Evolutionary conservation across 2,797 vertebrate genomes (phyloP).

Genomic region (Tragelaphus eurycerus): DNA sequence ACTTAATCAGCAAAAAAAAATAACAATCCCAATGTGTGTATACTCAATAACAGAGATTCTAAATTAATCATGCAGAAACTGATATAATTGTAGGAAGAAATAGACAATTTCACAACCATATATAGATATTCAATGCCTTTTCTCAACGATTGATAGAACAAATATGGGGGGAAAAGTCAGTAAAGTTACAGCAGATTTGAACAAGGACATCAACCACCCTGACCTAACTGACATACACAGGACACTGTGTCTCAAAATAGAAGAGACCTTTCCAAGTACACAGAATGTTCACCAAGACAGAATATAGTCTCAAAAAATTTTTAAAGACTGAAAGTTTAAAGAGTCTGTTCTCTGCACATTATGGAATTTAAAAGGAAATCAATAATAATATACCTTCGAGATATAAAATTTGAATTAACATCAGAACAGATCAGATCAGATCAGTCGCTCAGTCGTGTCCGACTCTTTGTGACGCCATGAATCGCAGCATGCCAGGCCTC

Average conservation of each 20-base stretch:
- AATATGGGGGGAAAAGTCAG: neutral
- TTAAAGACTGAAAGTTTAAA: neutral
- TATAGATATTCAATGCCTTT: neutral
- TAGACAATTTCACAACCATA: neutral
- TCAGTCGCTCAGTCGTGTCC: neutral
- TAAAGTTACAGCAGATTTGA: neutral
- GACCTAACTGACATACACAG: neutral
- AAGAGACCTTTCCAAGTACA: neutral
- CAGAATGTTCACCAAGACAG: neutral
- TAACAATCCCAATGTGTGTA: neutral
- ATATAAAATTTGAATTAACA: constrained; percentile 21
- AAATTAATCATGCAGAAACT: neutral
- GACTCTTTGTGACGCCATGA: neutral
- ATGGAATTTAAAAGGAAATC: neutral
- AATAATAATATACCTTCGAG: neutral
- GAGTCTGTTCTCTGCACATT: neutral
- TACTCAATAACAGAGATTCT: neutral
- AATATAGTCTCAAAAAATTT: neutral
- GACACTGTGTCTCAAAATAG: neutral
- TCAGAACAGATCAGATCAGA: no score
- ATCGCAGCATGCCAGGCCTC: neutral
- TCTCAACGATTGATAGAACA: neutral
- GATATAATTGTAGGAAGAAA: neutral
- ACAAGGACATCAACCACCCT: neutral
- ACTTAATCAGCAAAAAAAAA: neutral